Conservation (phyloP, 2,888 invertebrate genomes). For the Rhyacophila evoluta region DNA sequence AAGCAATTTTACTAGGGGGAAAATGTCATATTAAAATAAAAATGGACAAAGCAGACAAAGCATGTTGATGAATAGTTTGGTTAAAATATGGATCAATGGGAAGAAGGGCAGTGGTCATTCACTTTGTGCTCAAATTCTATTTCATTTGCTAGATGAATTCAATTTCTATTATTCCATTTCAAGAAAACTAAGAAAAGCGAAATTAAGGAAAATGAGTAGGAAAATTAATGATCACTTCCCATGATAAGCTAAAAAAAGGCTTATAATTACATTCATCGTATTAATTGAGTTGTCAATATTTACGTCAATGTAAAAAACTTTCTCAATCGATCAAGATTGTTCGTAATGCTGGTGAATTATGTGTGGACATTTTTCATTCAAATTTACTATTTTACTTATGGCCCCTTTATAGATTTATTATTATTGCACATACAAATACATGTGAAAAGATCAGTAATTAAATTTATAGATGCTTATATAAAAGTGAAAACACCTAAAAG, state of each 20-base stretch:
- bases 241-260: slow-evolving; percentile 56
- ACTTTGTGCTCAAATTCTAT: not conserved
- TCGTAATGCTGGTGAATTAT: too few relatives aligned
- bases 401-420: too few relatives aligned
- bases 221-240: slow-evolving; percentile 55
- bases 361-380: too few relatives aligned
- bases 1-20: not conserved
- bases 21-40: not conserved
- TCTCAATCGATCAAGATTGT: too few relatives aligned
- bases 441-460: too few relatives aligned
- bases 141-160: slow-evolving; percentile 26
- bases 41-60: slow-evolving; percentile 12
- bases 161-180: too few relatives aligned
- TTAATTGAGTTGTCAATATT: too few relatives aligned
- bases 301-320: too few relatives aligned
- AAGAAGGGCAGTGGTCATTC: slow-evolving; percentile 31
- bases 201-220: slow-evolving; percentile 23
- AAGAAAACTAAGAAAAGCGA: not conserved
- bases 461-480: too few relatives aligned
- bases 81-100: slow-evolving; percentile 11
- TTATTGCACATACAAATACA: too few relatives aligned
- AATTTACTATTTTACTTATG: too few relatives aligned
- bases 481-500: too few relatives aligned
- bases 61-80: not conserved
- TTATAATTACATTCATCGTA: not conserved